Evolutionary conservation across 2,113 vertebrate species (phyloP), one percentile per base, ranked within the genome.

Genomic region (Lophotis ruficrista): DNA sequence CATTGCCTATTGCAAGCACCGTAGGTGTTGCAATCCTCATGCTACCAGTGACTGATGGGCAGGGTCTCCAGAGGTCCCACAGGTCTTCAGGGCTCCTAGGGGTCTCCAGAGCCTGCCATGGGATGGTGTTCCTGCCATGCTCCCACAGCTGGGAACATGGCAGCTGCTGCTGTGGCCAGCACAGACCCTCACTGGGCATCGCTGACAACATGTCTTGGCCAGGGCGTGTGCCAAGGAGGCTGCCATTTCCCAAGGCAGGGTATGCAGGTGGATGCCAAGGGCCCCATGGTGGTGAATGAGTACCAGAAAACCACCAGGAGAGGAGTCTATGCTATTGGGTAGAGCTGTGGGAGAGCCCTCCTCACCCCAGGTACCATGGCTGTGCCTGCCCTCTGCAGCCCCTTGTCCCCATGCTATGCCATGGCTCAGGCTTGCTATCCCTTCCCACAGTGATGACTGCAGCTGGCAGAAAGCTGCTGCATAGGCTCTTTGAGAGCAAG

Each of bases 271-370:
- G 99, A 99, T 53, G 92, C 97, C 43, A 97, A 68, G 89, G 98
- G 98, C 38, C 98, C 99, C 21, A 98, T 99, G 83, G 72, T 98
- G 11, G 99, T 99, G 30, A 99, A 99, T 10, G 98, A 99, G 83
- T 99, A 98, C 96, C 99, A 99, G 96, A 99, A 99, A 88, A 99
- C 98, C 69, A 99, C 53, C 31, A 97, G 98, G 30, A 94, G 95
- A 37, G 99, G 98, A 25, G 78, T 99, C 94, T 99, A 99, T 1
- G 98, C 98, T 18, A 97, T 99, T 2, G 98, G 99, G 7, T 98
- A 99, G 9, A 98, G 99, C 56, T 99, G 99, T 84, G 98, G 99
- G 45, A 98, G 95, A 97, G 99, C 99, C 82, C 98, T 99, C 71
- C 98, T 99, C 37, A 99, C 99, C 50, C 99, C 99, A 87, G 45